A percentile compares a stretch with the other conserved stretches of the same genome.
These are phyloP conservation scores for Torymus texanus DNA, from an alignment of 2,888 invertebrate species.

Conservation along the genomic window DNA sequence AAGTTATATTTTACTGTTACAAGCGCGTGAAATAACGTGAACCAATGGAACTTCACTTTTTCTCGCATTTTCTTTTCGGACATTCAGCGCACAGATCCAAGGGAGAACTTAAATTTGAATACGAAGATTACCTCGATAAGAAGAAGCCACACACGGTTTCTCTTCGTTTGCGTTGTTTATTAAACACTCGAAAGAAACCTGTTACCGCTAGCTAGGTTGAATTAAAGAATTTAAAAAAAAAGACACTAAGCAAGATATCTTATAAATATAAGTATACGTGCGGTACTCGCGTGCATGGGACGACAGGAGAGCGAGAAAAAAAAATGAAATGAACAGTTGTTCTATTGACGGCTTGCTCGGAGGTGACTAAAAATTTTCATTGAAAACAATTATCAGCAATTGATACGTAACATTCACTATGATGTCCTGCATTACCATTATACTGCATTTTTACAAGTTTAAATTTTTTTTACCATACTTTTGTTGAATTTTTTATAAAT, in stretches of 20 bases:
- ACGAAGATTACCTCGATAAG: slow-evolving; percentile 30
- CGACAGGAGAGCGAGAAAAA: slow-evolving; percentile 15
- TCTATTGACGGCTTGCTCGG: slow-evolving; percentile 15
- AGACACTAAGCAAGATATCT: slow-evolving; percentile 27
- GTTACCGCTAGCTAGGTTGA: slow-evolving; percentile 47
- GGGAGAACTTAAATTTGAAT: slow-evolving; percentile 7
- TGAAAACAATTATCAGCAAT: slow-evolving; percentile 8
- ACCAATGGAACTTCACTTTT: slow-evolving; percentile 39
- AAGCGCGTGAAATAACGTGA: slow-evolving; percentile 28
- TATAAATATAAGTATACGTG: slow-evolving; percentile 38
- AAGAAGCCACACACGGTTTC: slow-evolving; percentile 25
- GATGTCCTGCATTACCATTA: too few relatives aligned
- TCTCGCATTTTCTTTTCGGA: slow-evolving; percentile 24
- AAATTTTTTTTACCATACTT: too few relatives aligned
- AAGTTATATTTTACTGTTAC: slow-evolving; percentile 44
- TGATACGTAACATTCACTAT: too few relatives aligned
- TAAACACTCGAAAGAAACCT: slow-evolving; percentile 36
- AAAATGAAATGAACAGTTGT: slow-evolving; percentile 12
- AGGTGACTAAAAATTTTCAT: slow-evolving; percentile 33
- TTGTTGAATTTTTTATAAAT: too few relatives aligned
- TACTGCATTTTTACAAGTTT: too few relatives aligned
- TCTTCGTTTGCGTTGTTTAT: slow-evolving; percentile 28
- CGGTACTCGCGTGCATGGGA: slow-evolving; percentile 19
- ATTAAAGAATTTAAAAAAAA: slow-evolving; percentile 22
- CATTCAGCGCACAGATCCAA: slow-evolving; percentile 10